These are phyloP conservation scores for Eidolon dupreanum DNA, from an alignment of 2,797 vertebrate species.

Conservation along the genomic window DNA sequence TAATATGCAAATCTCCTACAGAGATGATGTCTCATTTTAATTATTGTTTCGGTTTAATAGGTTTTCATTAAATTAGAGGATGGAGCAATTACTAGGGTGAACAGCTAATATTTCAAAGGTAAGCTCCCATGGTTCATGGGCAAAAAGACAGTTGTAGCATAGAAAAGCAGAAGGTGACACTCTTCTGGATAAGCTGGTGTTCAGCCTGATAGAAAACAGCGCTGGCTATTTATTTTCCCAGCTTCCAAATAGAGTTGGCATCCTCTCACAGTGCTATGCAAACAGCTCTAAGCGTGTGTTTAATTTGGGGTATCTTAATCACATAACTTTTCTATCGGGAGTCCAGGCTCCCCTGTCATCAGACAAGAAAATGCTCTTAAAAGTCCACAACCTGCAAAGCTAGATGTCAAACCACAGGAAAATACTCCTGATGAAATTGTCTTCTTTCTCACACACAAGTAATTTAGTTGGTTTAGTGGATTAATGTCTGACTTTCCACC, in stretches of 20 bases:
- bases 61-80: conserved; percentile 91
- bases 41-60: conserved; percentile 91
- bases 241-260: background rate
- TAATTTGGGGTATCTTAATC: conserved; percentile 51
- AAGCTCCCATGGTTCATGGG: conserved; percentile 82
- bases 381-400: conserved; percentile 24
- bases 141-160: conserved; percentile 67
- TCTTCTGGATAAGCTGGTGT: conserved; percentile 25
- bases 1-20: conserved; percentile 89
- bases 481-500: conserved; percentile 59
- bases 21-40: conserved; percentile 91
- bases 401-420: conserved; percentile 54
- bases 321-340: conserved; percentile 61
- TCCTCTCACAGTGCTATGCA: conserved; percentile 46
- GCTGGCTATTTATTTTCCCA: background rate
- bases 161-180: background rate
- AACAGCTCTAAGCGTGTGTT: conserved; percentile 35
- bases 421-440: conserved; percentile 64
- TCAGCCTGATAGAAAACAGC: conserved; percentile 40
- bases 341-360: background rate
- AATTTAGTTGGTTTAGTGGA: conserved; percentile 70
- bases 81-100: conserved; percentile 88
- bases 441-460: conserved; percentile 55
- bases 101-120: conserved; percentile 87
- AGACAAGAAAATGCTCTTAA: conserved; percentile 14